Conservation (phyloP, 2,113 vertebrate genomes). For the Bufo gargarizans region DNA sequence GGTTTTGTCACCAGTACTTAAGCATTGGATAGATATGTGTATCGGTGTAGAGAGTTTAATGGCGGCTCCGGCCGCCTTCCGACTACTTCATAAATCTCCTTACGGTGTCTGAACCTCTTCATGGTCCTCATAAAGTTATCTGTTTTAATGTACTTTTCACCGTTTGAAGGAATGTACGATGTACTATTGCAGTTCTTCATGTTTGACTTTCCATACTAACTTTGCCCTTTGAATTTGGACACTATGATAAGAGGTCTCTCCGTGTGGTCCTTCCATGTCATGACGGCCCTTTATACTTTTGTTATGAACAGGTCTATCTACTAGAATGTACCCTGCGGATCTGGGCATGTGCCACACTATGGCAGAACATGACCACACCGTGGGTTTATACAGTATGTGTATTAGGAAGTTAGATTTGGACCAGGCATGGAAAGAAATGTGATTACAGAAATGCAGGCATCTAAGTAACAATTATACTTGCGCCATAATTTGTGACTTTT, state of each 20-base stretch:
- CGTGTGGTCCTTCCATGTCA: no score
- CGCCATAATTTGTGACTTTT: no score
- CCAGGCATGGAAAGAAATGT: background rate
- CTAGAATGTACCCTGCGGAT: no score
- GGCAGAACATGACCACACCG: no score
- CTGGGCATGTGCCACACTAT: no score
- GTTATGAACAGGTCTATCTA: no score
- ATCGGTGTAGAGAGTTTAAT: background rate
- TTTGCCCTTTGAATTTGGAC: background rate
- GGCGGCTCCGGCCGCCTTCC: background rate
- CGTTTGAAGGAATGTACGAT: background rate
- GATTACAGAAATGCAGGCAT: background rate
- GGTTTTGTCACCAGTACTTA: constrained; percentile 17
- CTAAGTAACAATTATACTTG: background rate
- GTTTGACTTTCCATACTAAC: background rate
- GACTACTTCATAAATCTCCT: background rate
- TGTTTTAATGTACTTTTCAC: background rate
- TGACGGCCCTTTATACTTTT: no score
- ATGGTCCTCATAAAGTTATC: constrained; percentile 14
- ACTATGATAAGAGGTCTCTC: no score
- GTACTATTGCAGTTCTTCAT: background rate
- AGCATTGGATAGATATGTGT: background rate
- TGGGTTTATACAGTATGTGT: no score
- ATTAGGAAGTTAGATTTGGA: no score
- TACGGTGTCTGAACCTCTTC: background rate